Base-by-base conservation (phyloP, 2,797 vertebrate genomes). In the Synaphobranchus kaupii region DNA sequence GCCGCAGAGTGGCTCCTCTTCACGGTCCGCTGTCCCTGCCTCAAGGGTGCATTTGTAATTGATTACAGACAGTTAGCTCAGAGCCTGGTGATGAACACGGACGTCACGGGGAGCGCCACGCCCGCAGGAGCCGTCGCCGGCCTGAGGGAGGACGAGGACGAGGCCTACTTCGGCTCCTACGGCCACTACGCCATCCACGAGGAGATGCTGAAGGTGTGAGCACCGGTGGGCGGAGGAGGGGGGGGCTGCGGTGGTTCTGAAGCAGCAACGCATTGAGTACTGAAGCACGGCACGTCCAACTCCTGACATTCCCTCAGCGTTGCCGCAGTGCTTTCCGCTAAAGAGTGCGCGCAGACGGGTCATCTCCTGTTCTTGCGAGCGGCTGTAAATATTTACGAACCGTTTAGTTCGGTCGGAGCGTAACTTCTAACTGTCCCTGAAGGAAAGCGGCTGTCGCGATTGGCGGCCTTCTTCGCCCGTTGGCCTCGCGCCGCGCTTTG, bases 121-220 rank as follows among this genome's bases (percentile, higher is more conserved):
- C 91, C 94, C 56, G 84, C 94, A 84, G 90, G 94, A 28, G 28
- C 95, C 20, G 91, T 97, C 84, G 95, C 96, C 2, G 97, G 97
- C 90, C 97, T 99, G 50, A 93, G 92, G 0, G 97, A 98, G 87
- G 97, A 98, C 0, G 98, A 99, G 90, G 98, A 99, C 78, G 97
- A 97, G 39, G 96, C 97, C 92, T 99, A 99, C 94, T 99, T 99
- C 96, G 96, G 97, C 94, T 99, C 98, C 20, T 99, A 99, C 0
- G 97, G 98, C 15, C 86, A 87, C 86, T 87, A 84, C 52, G 83
- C 83, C 22, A 87, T 87, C 93, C 99, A 99, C 0, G 97, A 99
- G 90, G 98, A 99, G 94, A 99, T 99, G 99, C 95, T 99, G 76
- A 99, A 99, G 98, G 99, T 99, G 94, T 94, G 86, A 50, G 63